phyloP scores from a whole-genome alignment of 2,797 vertebrate species.

The Carcharodon carcharias region DNA sequence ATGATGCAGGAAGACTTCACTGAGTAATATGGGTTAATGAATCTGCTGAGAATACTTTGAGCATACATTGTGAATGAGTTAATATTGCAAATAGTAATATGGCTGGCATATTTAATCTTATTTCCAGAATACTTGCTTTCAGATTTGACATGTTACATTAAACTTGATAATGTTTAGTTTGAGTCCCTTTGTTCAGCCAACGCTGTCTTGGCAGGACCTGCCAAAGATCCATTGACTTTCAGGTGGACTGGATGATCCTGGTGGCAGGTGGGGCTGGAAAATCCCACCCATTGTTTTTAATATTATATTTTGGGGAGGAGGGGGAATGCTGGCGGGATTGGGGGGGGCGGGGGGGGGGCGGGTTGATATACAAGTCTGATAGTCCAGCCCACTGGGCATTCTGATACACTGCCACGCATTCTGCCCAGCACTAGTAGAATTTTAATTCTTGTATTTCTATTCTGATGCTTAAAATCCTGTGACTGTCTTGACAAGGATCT shows the following conservation, averaged over 20 bases:
- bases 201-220: too few species aligned
- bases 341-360: background rate
- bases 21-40: background rate
- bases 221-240: too few species aligned
- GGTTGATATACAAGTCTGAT: background rate
- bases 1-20: background rate
- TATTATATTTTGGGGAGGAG: too few species aligned
- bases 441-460: background rate
- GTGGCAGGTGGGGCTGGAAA: too few species aligned
- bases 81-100: background rate
- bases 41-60: background rate
- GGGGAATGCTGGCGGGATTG: too few species aligned
- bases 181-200: background rate
- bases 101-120: background rate
- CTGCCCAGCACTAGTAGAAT: background rate
- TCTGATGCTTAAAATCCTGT: background rate
- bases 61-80: background rate
- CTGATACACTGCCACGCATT: background rate
- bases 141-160: background rate
- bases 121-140: background rate
- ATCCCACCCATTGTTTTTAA: too few species aligned
- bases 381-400: background rate
- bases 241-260: too few species aligned
- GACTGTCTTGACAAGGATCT: background rate
- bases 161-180: background rate